A percentile compares a stretch with the other conserved stretches of the same genome.
Conservation (phyloP, 2,113 vertebrate species). For the Rhabdomys dilectus region DNA sequence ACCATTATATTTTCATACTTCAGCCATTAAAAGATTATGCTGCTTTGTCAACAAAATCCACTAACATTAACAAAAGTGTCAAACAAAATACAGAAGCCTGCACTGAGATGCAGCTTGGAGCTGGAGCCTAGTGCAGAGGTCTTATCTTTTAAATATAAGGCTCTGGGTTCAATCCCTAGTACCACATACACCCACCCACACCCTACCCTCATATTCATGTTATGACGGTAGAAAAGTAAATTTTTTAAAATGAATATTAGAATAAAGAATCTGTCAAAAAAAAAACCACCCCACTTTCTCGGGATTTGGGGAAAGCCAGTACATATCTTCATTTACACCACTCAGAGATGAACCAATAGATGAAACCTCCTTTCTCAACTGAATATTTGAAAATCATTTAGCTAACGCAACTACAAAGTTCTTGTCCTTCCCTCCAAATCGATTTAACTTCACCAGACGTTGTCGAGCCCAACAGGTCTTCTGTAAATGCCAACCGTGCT, state of each 20-base stretch:
- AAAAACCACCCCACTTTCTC: too few species aligned
- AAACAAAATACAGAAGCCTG: neutral
- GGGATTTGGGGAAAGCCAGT: neutral
- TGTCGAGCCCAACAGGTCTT: neutral
- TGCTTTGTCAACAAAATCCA: neutral
- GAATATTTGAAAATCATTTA: neutral
- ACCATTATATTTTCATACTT: neutral
- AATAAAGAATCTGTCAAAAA: neutral
- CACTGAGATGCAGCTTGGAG: neutral
- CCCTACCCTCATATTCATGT: neutral
- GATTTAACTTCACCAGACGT: neutral
- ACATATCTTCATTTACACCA: neutral
- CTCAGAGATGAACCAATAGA: neutral
- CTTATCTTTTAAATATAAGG: neutral
- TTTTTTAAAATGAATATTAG: neutral
- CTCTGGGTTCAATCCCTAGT: neutral
- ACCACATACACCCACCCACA: neutral
- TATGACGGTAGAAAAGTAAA: neutral
- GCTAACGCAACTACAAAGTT: neutral
- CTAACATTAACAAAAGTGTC: neutral
- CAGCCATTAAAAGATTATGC: neutral
- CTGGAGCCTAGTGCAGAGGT: neutral
- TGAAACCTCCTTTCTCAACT: neutral
- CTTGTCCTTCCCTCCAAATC: neutral
- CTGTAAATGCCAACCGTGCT: neutral